Evolutionary conservation across 2,888 invertebrate genomes (phyloP).

Genomic region (Hoplodrina blanda): DNA sequence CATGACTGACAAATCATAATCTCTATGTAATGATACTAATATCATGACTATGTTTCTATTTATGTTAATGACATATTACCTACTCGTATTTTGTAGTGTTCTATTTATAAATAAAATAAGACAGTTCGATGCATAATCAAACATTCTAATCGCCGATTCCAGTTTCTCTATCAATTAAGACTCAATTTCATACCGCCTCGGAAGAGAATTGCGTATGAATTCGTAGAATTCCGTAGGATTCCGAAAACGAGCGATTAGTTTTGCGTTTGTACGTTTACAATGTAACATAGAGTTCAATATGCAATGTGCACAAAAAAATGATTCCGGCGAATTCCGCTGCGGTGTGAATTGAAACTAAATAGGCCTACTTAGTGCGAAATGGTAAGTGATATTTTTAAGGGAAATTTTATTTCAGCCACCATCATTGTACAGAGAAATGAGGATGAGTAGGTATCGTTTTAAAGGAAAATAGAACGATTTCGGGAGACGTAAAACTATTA

Average conservation of each 20-base stretch:
- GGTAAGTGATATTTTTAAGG: background rate
- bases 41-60: slow-evolving; percentile 34
- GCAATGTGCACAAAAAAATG: no score
- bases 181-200: no score
- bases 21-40: slow-evolving; percentile 14
- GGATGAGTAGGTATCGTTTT: background rate
- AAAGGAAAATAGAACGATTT: background rate
- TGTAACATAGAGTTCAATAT: no score
- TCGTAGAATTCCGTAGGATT: no score
- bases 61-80: slow-evolving; percentile 31
- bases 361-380: no score
- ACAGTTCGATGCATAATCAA: background rate
- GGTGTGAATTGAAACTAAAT: no score
- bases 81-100: slow-evolving; percentile 1
- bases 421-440: no score
- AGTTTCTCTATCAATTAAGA: background rate
- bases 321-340: no score
- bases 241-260: no score
- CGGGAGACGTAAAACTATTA: background rate
- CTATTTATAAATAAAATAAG: background rate
- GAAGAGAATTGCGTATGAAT: no score
- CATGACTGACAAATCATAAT: slow-evolving; percentile 49
- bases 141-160: background rate
- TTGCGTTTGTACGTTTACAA: no score
- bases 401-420: background rate